Conservation (phyloP, 30 jellyfish, hydroid and myxozoan genomes). For the Aurelia sp. region DNA sequence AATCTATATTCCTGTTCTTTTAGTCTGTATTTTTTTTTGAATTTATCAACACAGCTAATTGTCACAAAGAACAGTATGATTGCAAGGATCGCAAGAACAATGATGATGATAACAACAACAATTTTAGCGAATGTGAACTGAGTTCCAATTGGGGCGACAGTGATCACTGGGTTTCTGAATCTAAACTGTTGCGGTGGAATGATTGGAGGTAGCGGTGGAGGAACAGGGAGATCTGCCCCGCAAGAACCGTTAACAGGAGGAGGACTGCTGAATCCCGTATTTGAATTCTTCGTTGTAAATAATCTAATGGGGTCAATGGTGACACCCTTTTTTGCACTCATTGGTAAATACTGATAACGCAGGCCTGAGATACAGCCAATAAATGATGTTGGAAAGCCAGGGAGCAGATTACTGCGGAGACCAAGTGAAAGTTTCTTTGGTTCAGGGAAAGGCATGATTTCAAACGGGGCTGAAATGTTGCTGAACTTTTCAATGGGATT, state of each 20-base stretch:
- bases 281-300: slow-evolving; percentile 3
- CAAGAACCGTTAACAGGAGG: slow-evolving; percentile 66
- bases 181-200: slow-evolving; percentile 80
- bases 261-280: background rate
- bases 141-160: slow-evolving; percentile 74
- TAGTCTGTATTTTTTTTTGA: slow-evolving; percentile 7
- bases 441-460: slow-evolving; percentile 19
- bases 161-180: slow-evolving; percentile 63
- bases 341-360: slow-evolving; percentile 62
- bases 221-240: slow-evolving; percentile 45
- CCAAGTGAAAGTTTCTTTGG: slow-evolving; percentile 47
- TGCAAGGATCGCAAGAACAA: slow-evolving; percentile 58
- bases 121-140: slow-evolving; percentile 36
- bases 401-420: slow-evolving; percentile 5
- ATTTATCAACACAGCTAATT: slow-evolving; percentile 37
- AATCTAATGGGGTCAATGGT: slow-evolving; percentile 37
- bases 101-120: slow-evolving; percentile 42
- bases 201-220: slow-evolving; percentile 76
- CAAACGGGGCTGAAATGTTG: slow-evolving; percentile 39
- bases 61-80: slow-evolving; percentile 46
- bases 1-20: slow-evolving; percentile 28
- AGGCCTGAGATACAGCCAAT: slow-evolving; percentile 75
- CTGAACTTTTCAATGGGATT: slow-evolving; percentile 35
- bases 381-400: slow-evolving; percentile 45
- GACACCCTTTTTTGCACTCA: slow-evolving; percentile 54